Conservation (phyloP, 1,140 invertebrate genomes). For the Batillaria attramentaria region DNA sequence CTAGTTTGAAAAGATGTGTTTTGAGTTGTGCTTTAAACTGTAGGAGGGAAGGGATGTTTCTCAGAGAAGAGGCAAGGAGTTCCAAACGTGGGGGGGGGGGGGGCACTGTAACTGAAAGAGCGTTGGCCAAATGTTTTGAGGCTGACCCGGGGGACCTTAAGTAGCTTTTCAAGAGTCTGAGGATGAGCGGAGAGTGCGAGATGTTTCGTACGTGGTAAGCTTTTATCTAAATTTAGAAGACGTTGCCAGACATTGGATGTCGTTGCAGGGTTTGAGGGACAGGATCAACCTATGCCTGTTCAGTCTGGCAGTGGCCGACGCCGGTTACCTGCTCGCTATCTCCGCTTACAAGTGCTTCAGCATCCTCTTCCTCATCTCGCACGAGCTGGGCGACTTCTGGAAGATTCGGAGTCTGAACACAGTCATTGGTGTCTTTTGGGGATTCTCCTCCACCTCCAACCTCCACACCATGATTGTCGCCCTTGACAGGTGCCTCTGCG, state of each 20-base stretch:
- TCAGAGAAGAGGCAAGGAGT: too few species aligned
- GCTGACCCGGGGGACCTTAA: too few species aligned
- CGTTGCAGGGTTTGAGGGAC: slow-evolving; percentile 14
- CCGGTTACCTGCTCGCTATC: slow-evolving; percentile 8
- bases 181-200: too few species aligned
- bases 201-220: too few species aligned
- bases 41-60: too few species aligned
- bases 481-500: slow-evolving; percentile 16
- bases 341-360: slow-evolving; percentile 19
- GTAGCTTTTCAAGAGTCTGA: too few species aligned
- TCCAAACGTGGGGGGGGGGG: too few species aligned
- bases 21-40: too few species aligned
- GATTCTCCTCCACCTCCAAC: slow-evolving; percentile 15
- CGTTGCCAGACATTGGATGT: background rate
- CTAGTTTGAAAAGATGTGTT: too few species aligned
- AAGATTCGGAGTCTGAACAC: slow-evolving; percentile 24
- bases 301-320: slow-evolving; percentile 21
- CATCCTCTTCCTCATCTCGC: slow-evolving; percentile 5
- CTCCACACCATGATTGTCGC: slow-evolving; percentile 12
- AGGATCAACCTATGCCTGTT: slow-evolving; percentile 28
- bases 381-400: background rate
- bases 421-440: slow-evolving; percentile 19
- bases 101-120: too few species aligned
- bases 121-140: too few species aligned
- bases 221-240: too few species aligned